Evolutionary conservation across 2,888 invertebrate genomes (phyloP).

Genomic region (Agrilus cyanescens): DNA sequence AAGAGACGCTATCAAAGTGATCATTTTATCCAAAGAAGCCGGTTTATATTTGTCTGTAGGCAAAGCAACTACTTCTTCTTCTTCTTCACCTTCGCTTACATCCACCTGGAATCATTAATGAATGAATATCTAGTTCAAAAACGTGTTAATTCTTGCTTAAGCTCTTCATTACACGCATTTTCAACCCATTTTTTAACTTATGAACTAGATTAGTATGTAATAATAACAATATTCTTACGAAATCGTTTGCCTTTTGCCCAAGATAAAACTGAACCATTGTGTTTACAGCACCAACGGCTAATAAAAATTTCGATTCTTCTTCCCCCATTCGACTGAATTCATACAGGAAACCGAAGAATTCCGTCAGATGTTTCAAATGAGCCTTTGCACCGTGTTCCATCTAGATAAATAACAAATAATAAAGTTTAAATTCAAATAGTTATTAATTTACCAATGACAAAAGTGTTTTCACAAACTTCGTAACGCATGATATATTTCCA

Average conservation of each 20-base stretch:
- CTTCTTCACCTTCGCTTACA: constrained; percentile 61
- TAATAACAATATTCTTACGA: constrained; percentile 38
- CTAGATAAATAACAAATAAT: constrained; percentile 14
- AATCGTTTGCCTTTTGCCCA: constrained; percentile 66
- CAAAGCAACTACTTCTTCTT: constrained; percentile 51
- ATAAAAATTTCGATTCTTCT: constrained; percentile 79
- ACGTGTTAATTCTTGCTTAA: too few species aligned
- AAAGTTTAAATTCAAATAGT: neutral
- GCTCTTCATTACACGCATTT: neutral
- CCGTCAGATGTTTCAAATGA: constrained; percentile 77
- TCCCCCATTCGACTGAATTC: constrained; percentile 95
- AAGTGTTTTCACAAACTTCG: constrained; percentile 81
- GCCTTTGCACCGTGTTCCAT: constrained; percentile 83
- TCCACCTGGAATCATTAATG: constrained; percentile 36
- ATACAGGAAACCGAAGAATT: constrained; percentile 83
- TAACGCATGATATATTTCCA: constrained; percentile 79
- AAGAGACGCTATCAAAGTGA: constrained; percentile 74
- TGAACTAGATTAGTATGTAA: neutral
- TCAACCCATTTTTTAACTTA: neutral
- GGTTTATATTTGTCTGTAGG: constrained; percentile 71
- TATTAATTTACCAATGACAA: constrained; percentile 57
- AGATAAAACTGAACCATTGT: constrained; percentile 88
- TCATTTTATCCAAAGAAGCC: constrained; percentile 90
- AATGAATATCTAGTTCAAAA: too few species aligned
- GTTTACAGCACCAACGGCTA: constrained; percentile 77